Percentiles rank a stretch among this genome's conserved stretches.
Conservation (phyloP, 1,140 invertebrate species). For the Arion vulgaris region DNA sequence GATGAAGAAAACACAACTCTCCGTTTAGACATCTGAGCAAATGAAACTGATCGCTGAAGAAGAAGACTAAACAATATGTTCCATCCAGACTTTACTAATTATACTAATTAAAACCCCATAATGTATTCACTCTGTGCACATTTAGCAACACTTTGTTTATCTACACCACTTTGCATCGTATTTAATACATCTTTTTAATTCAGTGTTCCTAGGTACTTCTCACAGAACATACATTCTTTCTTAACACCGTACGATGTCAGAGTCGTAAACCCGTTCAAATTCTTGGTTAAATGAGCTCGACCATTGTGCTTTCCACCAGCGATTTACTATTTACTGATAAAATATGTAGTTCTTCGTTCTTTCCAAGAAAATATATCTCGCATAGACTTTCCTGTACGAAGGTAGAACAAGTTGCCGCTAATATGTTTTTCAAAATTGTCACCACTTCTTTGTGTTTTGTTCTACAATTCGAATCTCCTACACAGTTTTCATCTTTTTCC, state of each 20-base stretch:
- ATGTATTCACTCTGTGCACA: too few species aligned
- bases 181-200: too few species aligned
- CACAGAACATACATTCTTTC: too few species aligned
- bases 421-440: background rate
- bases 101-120: too few species aligned
- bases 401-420: background rate
- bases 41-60: too few species aligned
- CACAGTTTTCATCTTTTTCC: background rate
- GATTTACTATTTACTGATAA: background rate
- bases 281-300: background rate
- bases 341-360: background rate
- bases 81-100: too few species aligned
- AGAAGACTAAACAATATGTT: too few species aligned
- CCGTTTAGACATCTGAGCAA: too few species aligned
- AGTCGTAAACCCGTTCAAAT: background rate
- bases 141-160: too few species aligned
- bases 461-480: background rate
- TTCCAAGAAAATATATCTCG: background rate
- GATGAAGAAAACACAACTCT: too few species aligned
- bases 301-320: background rate
- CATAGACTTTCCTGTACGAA: background rate
- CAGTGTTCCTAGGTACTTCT: too few species aligned
- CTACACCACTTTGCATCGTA: too few species aligned
- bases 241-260: background rate
- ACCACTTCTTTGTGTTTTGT: background rate